Percentiles rank a stretch among this genome's conserved stretches.
These are phyloP conservation scores for Todiramphus saurophagus DNA, from an alignment of 2,113 vertebrate species.

Conservation along the genomic window DNA sequence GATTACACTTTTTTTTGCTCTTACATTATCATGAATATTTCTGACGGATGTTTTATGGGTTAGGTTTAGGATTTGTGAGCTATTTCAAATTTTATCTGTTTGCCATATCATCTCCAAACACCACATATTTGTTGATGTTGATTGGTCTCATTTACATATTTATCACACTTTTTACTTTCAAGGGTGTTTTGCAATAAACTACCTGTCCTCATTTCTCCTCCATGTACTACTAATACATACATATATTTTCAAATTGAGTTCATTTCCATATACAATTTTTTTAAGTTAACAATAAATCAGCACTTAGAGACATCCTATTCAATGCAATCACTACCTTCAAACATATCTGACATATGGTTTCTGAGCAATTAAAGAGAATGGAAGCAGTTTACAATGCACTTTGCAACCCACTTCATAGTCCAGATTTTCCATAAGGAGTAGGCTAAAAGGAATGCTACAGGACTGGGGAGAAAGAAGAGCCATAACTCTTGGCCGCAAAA, in stretches of 20 bases:
- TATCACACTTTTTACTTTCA: slow-evolving; percentile 71
- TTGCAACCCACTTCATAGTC: slow-evolving; percentile 36
- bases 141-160: slow-evolving; percentile 77
- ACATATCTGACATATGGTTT: slow-evolving; percentile 62
- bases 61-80: slow-evolving; percentile 72
- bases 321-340: slow-evolving; percentile 27
- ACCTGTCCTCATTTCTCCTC: slow-evolving; percentile 49
- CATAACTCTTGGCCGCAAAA: background rate
- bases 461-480: background rate
- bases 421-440: background rate
- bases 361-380: slow-evolving; percentile 67
- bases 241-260: slow-evolving; percentile 67
- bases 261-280: slow-evolving; percentile 63
- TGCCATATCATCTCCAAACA: slow-evolving; percentile 72
- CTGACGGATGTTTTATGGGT: slow-evolving; percentile 74
- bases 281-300: slow-evolving; percentile 62
- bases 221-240: slow-evolving; percentile 24
- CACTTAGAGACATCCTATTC: slow-evolving; percentile 44
- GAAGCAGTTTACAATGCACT: slow-evolving; percentile 61
- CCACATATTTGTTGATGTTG: slow-evolving; percentile 68
- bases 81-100: slow-evolving; percentile 72
- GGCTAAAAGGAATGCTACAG: background rate
- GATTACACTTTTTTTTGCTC: slow-evolving; percentile 68
- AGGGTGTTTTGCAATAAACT: slow-evolving; percentile 65
- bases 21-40: slow-evolving; percentile 74